Conservation (phyloP, 2,797 vertebrate genomes). For the Chelonia mydas region DNA sequence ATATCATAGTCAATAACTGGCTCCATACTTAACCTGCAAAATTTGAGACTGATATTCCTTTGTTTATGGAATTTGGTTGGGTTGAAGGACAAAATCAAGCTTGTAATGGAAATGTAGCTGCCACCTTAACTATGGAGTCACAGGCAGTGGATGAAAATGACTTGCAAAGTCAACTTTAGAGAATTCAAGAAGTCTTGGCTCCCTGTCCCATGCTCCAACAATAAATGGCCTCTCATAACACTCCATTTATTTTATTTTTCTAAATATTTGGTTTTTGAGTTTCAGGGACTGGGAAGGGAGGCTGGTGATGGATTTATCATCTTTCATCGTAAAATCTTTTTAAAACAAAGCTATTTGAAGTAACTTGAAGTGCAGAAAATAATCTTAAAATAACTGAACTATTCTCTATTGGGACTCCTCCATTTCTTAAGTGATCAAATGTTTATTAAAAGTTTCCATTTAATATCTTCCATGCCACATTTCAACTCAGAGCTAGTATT, state of each 20-base stretch:
- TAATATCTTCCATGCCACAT: not conserved
- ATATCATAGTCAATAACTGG: not conserved
- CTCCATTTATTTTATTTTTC: not conserved
- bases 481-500: not conserved
- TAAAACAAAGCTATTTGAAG: not conserved
- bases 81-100: not conserved
- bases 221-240: not conserved
- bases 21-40: not conserved
- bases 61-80: not conserved
- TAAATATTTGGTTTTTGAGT: not conserved
- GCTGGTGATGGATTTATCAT: not conserved
- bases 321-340: not conserved
- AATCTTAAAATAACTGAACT: fast-evolving
- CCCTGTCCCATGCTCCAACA: not conserved
- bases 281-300: not conserved
- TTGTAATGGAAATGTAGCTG: not conserved
- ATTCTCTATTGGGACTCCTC: not conserved
- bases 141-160: not conserved
- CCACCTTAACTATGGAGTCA: fast-evolving
- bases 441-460: not conserved
- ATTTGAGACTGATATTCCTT: not conserved
- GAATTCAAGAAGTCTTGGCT: not conserved
- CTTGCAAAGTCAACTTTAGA: not conserved
- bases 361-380: not conserved
- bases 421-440: not conserved